Conservation (phyloP, 2,797 vertebrate genomes). For the Oreortyx pictus region DNA sequence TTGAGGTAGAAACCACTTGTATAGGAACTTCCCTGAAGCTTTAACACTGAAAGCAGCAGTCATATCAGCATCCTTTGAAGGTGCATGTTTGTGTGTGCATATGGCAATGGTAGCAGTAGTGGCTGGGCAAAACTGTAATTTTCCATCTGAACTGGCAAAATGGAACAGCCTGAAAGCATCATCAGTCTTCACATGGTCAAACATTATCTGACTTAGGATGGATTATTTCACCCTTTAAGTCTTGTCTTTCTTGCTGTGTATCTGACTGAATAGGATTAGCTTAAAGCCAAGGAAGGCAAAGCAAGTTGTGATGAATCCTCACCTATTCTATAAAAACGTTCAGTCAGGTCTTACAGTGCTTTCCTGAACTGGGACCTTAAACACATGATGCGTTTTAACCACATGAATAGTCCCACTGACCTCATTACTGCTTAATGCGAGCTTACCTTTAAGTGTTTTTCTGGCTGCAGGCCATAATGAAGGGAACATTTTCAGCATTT, state of each 20-base stretch:
- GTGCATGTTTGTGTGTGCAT: not conserved
- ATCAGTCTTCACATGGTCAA: not conserved
- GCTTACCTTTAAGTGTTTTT: not conserved
- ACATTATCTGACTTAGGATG: not conserved
- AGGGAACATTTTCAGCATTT: not conserved
- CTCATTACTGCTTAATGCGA: not conserved
- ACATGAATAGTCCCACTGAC: not conserved
- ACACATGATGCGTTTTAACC: rapidly evolving
- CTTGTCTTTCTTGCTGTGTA: not conserved
- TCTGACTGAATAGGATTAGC: rapidly evolving
- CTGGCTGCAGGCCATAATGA: not conserved
- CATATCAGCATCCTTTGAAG: not conserved
- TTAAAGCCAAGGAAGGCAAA: not conserved
- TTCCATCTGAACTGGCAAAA: not conserved
- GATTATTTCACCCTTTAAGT: not conserved
- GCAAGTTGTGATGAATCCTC: not conserved
- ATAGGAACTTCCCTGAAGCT: not conserved
- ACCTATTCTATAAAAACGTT: not conserved
- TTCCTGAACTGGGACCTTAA: not conserved
- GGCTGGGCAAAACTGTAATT: not conserved
- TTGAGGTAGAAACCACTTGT: not conserved
- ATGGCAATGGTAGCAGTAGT: not conserved
- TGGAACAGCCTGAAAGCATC: not conserved
- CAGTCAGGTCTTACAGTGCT: not conserved
- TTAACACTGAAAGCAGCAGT: not conserved